These are phyloP conservation scores for Xestia sexstrigata DNA, from an alignment of 2,888 invertebrate genomes.

Conservation along the genomic window DNA sequence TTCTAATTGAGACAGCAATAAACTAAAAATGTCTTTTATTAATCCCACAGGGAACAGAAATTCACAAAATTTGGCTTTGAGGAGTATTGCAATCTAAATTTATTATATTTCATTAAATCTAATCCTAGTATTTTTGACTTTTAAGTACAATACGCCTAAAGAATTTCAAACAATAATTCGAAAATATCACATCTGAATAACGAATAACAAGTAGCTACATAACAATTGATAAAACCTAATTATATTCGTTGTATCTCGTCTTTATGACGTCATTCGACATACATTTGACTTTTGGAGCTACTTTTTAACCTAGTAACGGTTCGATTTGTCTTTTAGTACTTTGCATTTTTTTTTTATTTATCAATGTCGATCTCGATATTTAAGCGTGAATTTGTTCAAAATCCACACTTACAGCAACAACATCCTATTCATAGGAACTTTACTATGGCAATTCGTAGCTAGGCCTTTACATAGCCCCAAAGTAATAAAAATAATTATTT, in stretches of 20 bases:
- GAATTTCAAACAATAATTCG: constrained; percentile 56
- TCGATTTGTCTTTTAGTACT: constrained; percentile 26
- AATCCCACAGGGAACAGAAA: constrained; percentile 35
- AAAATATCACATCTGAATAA: constrained; percentile 65
- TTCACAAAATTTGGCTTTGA: constrained; percentile 40
- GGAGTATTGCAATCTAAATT: constrained; percentile 35
- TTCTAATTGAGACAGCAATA: constrained; percentile 12
- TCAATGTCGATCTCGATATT: constrained; percentile 5
- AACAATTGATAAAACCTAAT: constrained; percentile 48
- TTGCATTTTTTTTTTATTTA: constrained; percentile 28
- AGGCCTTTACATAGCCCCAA: constrained; percentile 32
- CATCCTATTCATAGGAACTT: constrained; percentile 35
- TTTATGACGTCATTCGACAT: constrained; percentile 46
- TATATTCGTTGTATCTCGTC: constrained; percentile 52
- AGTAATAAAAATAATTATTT: constrained; percentile 27
- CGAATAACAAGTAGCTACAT: constrained; percentile 46
- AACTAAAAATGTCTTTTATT: constrained; percentile 64
- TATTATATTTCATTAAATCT: not conserved
- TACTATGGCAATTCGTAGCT: constrained; percentile 20
- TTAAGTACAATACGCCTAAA: constrained; percentile 61
- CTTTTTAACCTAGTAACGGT: constrained; percentile 15
- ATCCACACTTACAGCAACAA: not conserved
- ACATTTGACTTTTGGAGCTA: constrained; percentile 42
- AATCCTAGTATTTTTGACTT: constrained; percentile 36
- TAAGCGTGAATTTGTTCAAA: constrained; percentile 21